These are phyloP conservation scores for Myiagra hebetior DNA, from an alignment of 2,113 vertebrate species.

Conservation along the genomic window DNA sequence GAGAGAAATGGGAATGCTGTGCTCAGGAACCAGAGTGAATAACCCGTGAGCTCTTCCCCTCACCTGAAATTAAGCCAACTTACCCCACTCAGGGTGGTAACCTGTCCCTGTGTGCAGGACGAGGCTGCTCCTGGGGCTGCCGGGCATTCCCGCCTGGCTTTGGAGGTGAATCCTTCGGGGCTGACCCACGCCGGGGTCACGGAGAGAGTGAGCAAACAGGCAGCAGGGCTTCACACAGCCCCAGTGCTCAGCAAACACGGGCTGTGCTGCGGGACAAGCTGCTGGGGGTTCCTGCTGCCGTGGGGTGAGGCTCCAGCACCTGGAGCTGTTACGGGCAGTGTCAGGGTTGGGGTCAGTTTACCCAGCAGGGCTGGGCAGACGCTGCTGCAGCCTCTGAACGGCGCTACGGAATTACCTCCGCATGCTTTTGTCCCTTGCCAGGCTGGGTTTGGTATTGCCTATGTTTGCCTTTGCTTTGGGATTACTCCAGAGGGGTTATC, in stretches of 20 bases:
- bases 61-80: background rate
- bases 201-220: background rate
- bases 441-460: background rate
- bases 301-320: background rate
- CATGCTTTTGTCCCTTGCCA: background rate
- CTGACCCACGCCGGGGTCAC: background rate
- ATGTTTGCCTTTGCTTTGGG: background rate
- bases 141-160: fast-evolving
- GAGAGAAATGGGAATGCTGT: background rate
- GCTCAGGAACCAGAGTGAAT: background rate
- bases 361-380: background rate
- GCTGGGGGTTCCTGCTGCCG: fast-evolving
- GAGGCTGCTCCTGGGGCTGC: background rate
- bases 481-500: background rate
- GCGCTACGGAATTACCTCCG: background rate
- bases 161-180: background rate
- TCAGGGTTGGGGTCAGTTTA: conserved; percentile 5
- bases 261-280: background rate
- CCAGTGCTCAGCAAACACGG: background rate
- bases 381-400: background rate
- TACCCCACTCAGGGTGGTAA: background rate
- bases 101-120: fast-evolving
- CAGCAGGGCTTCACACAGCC: fast-evolving
- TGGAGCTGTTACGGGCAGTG: background rate
- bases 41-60: background rate